Conservation (phyloP, 2,797 vertebrate genomes). For the Channallabes apus region DNA sequence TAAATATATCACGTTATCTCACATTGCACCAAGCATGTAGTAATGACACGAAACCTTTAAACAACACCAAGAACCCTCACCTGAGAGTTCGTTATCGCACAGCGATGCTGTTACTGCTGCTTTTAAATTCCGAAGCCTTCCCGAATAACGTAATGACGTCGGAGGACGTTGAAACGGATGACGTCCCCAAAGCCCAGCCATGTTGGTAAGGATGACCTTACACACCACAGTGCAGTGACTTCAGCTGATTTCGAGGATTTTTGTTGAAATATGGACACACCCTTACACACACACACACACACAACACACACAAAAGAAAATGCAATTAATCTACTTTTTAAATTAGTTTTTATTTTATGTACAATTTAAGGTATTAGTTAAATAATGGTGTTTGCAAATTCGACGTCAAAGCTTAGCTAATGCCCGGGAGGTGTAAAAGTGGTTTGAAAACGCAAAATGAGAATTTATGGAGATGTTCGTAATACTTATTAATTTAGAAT, state of each 20-base stretch:
- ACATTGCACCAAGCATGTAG: background rate
- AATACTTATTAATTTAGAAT: background rate
- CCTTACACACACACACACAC: no score
- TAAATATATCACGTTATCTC: background rate
- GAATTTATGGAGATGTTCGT: background rate
- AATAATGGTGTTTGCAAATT: background rate
- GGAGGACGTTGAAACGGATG: conserved; percentile 9
- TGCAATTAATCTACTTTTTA: background rate
- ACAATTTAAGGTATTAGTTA: background rate
- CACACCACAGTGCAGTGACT: background rate
- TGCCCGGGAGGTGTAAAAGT: no score
- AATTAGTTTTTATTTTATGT: background rate
- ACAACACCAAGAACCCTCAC: background rate
- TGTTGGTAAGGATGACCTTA: background rate
- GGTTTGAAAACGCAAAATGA: no score
- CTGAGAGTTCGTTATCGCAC: background rate
- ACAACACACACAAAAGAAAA: background rate
- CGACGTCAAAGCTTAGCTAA: background rate
- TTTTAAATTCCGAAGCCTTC: conserved; percentile 68
- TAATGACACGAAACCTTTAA: background rate
- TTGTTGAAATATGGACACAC: background rate
- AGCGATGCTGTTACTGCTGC: conserved; percentile 41
- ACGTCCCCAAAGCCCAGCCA: background rate
- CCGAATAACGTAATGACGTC: conserved; percentile 61
- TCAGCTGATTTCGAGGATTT: background rate